Evolutionary conservation across 2,113 vertebrate species (phyloP).

Genomic region (Alethe castanea): DNA sequence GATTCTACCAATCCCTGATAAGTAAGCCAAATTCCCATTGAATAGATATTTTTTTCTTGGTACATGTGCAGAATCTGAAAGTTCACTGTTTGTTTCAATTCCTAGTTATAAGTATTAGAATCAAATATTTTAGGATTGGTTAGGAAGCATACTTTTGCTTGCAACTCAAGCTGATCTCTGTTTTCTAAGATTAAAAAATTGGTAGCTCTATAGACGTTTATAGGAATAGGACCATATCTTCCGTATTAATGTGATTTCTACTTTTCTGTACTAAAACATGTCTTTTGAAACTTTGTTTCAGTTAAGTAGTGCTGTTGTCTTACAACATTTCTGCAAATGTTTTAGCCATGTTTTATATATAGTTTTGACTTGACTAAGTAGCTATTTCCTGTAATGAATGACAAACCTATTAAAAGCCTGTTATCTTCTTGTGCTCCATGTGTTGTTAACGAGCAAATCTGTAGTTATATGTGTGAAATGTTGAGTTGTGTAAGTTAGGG

Average conservation of each 20-base stretch:
- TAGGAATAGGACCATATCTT: neutral
- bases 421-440: neutral
- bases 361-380: neutral
- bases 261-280: neutral
- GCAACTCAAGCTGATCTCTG: neutral
- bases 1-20: neutral
- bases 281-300: neutral
- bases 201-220: neutral
- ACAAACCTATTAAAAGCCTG: neutral
- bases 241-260: neutral
- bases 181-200: neutral
- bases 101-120: neutral
- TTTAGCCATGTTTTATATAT: neutral
- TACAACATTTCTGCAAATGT: neutral
- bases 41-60: neutral
- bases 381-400: neutral
- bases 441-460: neutral
- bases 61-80: neutral
- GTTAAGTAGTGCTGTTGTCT: neutral
- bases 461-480: neutral
- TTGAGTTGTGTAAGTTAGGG: neutral
- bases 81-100: neutral
- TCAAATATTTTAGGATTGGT: neutral
- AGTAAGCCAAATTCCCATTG: neutral
- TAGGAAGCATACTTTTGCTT: neutral